Evolutionary conservation across 2,888 invertebrate genomes (phyloP), one percentile per base, ranked within the genome.

Genomic region (Rhaphigaster nebulosa): DNA sequence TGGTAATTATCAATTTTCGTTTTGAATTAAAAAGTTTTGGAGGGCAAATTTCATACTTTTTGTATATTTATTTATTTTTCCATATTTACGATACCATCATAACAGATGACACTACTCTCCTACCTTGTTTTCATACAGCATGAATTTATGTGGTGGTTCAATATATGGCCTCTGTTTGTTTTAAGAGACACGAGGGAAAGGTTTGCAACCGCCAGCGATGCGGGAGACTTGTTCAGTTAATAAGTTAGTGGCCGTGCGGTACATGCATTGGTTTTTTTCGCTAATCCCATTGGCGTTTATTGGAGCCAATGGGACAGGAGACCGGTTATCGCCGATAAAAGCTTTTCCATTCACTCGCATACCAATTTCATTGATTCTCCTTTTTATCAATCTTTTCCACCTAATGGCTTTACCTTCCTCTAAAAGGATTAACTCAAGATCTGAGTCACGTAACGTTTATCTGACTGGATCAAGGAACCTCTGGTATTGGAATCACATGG

Each of bases 301-400:
- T 76, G 70, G 34, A 76, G 70, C 70, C 70, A 76, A 34, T 76
- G 70, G 70, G 70, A 76, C 29, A 65, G 65, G 29, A 65, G 65
- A 18, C 34, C 70, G 70, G 29, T 70, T 70, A 70, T 70, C 23
- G 29, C 70, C 70, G 70, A 76, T 76, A 76, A 76, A 84, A 84
- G 84, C 45, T 84, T 84, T 84, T 45, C 45, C 84, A 84, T 84
- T 76, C 84, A 45, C 84, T 45, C n/a, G 45, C 41, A 84, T 84
- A 84, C 38, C 84, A 84, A 41, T 84, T 84, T 84, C 84, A 84
- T 84, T 45, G 84, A 84, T 84, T 84, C 45, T n/a, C n/a, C 45
- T 84, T 84, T 84, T 84, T 84, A 84, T 84, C 84, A 84, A 84
- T 84, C 84, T 84, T 45, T 65, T 23, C 45, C 34, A n/a, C n/a